Percentiles rank a stretch among this genome's conserved stretches.
Evolutionary conservation across 2,888 invertebrate genomes (phyloP).

Genomic region (Gnatocerus cornutus): DNA sequence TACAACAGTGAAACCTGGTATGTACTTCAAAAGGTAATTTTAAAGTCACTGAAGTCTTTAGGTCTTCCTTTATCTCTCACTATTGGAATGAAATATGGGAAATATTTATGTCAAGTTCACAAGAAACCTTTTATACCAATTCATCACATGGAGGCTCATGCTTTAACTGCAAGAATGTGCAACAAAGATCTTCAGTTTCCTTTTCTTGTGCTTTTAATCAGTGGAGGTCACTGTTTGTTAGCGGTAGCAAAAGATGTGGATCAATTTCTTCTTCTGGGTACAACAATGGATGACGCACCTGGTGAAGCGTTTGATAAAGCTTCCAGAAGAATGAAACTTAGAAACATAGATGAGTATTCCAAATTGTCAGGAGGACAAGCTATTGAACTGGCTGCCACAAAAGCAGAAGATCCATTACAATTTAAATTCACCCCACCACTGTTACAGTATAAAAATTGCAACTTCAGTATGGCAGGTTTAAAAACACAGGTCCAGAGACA

Average conservation of each 20-base stretch:
- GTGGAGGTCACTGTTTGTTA: slow-evolving; percentile 94
- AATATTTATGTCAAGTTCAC: slow-evolving; percentile 78
- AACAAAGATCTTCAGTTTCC: slow-evolving; percentile 84
- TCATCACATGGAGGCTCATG: slow-evolving; percentile 99
- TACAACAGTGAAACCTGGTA: slow-evolving; percentile 89
- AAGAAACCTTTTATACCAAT: slow-evolving; percentile 92
- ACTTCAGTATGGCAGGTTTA: slow-evolving; percentile 93
- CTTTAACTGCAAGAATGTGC: slow-evolving; percentile 88
- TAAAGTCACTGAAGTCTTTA: too few species aligned
- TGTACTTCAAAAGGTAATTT: slow-evolving; percentile 5
- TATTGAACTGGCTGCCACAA: slow-evolving; percentile 85
- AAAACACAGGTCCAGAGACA: slow-evolving; percentile 77
- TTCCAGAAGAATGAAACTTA: slow-evolving; percentile 88
- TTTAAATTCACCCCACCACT: slow-evolving; percentile 82
- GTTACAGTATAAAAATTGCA: slow-evolving; percentile 81
- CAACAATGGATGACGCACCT: slow-evolving; percentile 88
- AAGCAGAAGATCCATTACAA: slow-evolving; percentile 76
- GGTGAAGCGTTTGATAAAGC: slow-evolving; percentile 96
- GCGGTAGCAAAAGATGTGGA: slow-evolving; percentile 83
- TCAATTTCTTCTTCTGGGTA: slow-evolving; percentile 87
- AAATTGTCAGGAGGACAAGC: slow-evolving; percentile 87
- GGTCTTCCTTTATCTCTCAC: slow-evolving; percentile 85
- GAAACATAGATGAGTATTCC: slow-evolving; percentile 83
- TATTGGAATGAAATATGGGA: slow-evolving; percentile 89
- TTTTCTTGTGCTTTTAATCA: slow-evolving; percentile 90